These are phyloP conservation scores for Amiota communis DNA, from an alignment of 2,888 invertebrate species.

Conservation along the genomic window DNA sequence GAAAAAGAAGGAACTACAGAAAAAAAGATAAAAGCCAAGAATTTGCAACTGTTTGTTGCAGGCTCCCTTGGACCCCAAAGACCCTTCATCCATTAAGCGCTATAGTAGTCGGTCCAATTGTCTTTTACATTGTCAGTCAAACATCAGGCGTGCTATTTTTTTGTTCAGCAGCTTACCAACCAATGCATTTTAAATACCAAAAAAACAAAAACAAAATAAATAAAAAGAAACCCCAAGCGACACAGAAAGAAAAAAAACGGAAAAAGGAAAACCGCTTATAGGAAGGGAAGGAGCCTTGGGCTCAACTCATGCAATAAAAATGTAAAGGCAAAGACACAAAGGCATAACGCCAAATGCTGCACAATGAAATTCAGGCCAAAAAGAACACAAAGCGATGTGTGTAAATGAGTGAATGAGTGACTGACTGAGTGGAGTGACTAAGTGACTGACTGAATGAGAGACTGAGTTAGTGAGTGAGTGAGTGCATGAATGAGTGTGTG, in stretches of 20 bases:
- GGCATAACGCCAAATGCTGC: slow-evolving; percentile 15
- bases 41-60: slow-evolving; percentile 7
- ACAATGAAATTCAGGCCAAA: slow-evolving; percentile 22
- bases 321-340: slow-evolving; percentile 17
- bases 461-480: slow-evolving; percentile 11
- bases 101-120: slow-evolving; percentile 8
- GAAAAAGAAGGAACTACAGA: neutral
- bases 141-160: slow-evolving; percentile 30
- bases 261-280: no score
- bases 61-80: neutral
- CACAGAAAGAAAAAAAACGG: no score
- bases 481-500: slow-evolving; percentile 44
- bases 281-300: neutral
- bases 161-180: neutral
- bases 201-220: neutral
- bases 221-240: neutral
- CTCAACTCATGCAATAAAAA: neutral
- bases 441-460: slow-evolving; percentile 44
- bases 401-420: slow-evolving; percentile 22
- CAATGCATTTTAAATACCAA: neutral
- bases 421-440: neutral
- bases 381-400: slow-evolving; percentile 53
- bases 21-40: neutral
- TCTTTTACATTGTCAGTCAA: slow-evolving; percentile 32
- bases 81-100: neutral